Conservation (phyloP, 2,888 invertebrate genomes). For the Synergus laeviventris region DNA sequence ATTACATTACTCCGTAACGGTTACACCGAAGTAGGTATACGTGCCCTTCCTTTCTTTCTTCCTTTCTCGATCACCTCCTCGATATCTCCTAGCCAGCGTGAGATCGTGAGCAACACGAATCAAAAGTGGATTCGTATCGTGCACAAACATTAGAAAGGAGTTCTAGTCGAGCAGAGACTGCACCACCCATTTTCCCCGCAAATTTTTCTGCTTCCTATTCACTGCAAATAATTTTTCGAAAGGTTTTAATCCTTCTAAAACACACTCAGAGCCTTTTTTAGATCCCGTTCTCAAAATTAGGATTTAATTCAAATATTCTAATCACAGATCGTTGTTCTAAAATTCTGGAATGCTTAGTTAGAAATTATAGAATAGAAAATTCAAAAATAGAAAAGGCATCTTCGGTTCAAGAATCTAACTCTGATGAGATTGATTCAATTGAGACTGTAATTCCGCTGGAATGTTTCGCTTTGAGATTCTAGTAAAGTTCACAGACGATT, state of each 20-base stretch:
- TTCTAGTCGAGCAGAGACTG: conserved; percentile 10
- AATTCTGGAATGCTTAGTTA: conserved; percentile 12
- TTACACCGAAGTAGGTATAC: conserved; percentile 40
- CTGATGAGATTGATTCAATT: neutral
- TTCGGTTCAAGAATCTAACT: neutral
- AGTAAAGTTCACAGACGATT: conserved; percentile 2
- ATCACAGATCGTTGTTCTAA: conserved; percentile 6
- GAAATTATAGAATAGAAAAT: neutral
- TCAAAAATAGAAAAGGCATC: conserved; percentile 29
- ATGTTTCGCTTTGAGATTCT: neutral
- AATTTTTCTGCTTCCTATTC: neutral
- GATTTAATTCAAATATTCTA: conserved; percentile 5
- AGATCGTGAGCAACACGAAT: conserved; percentile 18
- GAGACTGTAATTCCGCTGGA: neutral
- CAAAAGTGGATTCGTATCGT: conserved; percentile 37
- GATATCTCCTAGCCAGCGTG: conserved; percentile 33
- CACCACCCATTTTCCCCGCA: neutral
- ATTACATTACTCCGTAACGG: conserved; percentile 47
- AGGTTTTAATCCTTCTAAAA: neutral
- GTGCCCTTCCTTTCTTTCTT: conserved; percentile 40
- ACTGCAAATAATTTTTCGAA: neutral
- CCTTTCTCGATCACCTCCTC: conserved; percentile 22
- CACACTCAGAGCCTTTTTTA: neutral
- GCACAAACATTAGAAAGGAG: conserved; percentile 10
- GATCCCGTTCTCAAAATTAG: too few species aligned